Conservation (phyloP, 1,140 invertebrate species). For the Pentalonia nigronervosa region DNA sequence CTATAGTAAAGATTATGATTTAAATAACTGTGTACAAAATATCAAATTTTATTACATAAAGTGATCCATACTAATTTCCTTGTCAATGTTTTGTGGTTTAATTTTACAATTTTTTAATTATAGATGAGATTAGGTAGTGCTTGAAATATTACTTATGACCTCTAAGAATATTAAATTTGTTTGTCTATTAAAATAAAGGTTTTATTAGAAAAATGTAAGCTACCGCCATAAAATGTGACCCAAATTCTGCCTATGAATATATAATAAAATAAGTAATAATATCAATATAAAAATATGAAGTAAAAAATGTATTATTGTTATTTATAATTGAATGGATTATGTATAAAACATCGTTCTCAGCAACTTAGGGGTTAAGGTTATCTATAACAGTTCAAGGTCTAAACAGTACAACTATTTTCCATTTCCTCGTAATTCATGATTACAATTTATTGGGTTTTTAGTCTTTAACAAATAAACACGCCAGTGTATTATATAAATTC, state of each 20-base stretch:
- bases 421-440: not conserved
- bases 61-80: too few relatives aligned
- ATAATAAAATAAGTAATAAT: not conserved
- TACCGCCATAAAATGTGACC: not conserved
- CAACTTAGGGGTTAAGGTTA: constrained; percentile 24
- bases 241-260: not conserved
- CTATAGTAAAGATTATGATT: too few relatives aligned
- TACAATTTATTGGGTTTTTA: constrained; percentile 16
- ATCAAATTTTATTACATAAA: too few relatives aligned
- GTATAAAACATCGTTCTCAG: not conserved
- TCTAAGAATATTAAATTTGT: not conserved
- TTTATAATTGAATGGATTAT: not conserved
- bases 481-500: constrained; percentile 10
- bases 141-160: not conserved
- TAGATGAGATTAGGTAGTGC: too few relatives aligned
- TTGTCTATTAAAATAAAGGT: not conserved
- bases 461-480: not conserved
- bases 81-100: too few relatives aligned
- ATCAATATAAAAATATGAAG: not conserved
- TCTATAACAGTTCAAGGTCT: constrained; percentile 21
- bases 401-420: not conserved
- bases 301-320: not conserved
- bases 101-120: not conserved
- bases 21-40: too few relatives aligned
- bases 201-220: not conserved